A percentile compares a stretch with the other conserved stretches of the same genome.
phyloP scores from a whole-genome alignment of 2,113 vertebrate genomes.

The Pseudorhombus dupliciocellatus region DNA sequence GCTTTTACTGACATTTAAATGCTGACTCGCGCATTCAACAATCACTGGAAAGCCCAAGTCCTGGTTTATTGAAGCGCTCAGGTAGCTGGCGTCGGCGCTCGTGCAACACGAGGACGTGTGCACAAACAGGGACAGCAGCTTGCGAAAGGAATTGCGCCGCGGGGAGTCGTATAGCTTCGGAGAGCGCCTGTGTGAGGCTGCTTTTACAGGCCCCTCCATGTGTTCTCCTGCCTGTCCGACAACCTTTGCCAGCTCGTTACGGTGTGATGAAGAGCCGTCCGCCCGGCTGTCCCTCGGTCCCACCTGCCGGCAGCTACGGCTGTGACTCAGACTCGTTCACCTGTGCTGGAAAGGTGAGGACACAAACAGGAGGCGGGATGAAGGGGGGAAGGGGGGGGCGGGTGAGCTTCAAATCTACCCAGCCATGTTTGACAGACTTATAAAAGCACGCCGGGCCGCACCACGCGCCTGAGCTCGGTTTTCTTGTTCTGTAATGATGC shows the following conservation, averaged over 20 bases:
- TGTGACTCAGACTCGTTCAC: slow-evolving; percentile 54
- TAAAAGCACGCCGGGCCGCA: background rate
- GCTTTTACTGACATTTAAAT: background rate
- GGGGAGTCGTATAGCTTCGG: slow-evolving; percentile 67
- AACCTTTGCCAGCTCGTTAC: slow-evolving; percentile 74
- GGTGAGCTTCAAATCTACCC: background rate
- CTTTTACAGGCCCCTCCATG: slow-evolving; percentile 74
- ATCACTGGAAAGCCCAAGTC: background rate
- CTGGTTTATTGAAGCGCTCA: background rate
- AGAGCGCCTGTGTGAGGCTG: slow-evolving; percentile 59
- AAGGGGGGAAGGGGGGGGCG: background rate
- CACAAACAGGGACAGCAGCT: slow-evolving; percentile 68
- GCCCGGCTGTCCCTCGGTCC: slow-evolving; percentile 47
- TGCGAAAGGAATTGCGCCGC: slow-evolving; percentile 60
- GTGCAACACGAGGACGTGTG: slow-evolving; percentile 49
- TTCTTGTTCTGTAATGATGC: background rate
- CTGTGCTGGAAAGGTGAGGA: slow-evolving; percentile 34
- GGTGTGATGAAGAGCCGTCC: slow-evolving; percentile 69
- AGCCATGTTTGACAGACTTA: slow-evolving; percentile 1
- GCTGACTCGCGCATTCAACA: background rate
- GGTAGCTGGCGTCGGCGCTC: slow-evolving; percentile 16
- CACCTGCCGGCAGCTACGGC: slow-evolving; percentile 50
- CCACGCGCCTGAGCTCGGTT: background rate
- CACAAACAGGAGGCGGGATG: background rate
- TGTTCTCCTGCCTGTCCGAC: slow-evolving; percentile 71